Evolutionary conservation across 2,797 vertebrate genomes (phyloP).

Genomic region (Valencia hispanica): DNA sequence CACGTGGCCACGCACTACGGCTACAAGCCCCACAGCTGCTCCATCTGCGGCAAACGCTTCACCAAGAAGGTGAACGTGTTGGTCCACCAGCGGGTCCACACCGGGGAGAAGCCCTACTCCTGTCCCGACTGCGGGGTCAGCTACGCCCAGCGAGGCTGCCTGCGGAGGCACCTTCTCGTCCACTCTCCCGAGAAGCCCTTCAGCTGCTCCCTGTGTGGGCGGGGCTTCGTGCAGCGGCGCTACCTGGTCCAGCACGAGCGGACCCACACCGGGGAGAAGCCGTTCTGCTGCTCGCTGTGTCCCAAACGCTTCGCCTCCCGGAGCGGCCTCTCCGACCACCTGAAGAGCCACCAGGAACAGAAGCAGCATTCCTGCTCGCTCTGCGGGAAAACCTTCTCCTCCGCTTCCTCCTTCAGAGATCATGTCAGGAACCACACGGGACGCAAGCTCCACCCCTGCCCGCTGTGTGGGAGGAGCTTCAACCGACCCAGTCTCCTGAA

Average conservation of each 20-base stretch:
- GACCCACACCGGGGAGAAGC: conserved; percentile 66
- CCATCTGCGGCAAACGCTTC: conserved; percentile 59
- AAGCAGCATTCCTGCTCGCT: conserved; percentile 43
- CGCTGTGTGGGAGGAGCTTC: conserved; percentile 61
- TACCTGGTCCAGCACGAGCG: conserved; percentile 59
- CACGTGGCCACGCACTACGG: conserved; percentile 53
- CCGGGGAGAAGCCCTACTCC: conserved; percentile 63
- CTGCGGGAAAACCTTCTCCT: conserved; percentile 58
- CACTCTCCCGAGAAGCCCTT: conserved; percentile 52
- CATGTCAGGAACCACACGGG: conserved; percentile 61
- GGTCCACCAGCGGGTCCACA: conserved; percentile 60
- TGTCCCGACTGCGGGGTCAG: conserved; percentile 56
- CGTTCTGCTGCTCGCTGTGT: conserved; percentile 58
- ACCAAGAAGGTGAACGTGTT: conserved; percentile 51
- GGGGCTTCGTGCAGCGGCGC: conserved; percentile 57
- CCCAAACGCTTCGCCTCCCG: conserved; percentile 67
- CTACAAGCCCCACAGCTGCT: conserved; percentile 54
- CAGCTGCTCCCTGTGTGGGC: conserved; percentile 52
- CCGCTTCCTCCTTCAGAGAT: conserved; percentile 55
- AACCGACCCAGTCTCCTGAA: conserved; percentile 63
- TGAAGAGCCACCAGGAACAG: conserved; percentile 32
- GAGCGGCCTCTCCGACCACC: conserved; percentile 51
- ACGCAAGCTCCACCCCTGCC: conserved; percentile 50
- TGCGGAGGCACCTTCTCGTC: conserved; percentile 50
- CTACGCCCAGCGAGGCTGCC: conserved; percentile 57